Evolutionary conservation across 2,797 vertebrate species (phyloP).

Genomic region (Pseudochirops cupreus): DNA sequence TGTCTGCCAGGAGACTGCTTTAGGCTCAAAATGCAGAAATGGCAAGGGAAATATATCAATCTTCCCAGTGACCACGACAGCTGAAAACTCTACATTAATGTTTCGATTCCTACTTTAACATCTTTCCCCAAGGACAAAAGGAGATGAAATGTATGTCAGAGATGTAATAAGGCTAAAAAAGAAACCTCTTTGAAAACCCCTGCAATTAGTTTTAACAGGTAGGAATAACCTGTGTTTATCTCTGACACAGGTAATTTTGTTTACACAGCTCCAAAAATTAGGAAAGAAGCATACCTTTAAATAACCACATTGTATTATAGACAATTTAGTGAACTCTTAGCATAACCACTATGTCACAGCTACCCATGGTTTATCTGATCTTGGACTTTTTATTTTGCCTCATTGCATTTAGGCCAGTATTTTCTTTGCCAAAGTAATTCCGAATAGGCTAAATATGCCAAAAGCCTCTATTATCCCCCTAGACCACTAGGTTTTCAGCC

Average conservation of each 20-base stretch:
- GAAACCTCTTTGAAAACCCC: slow-evolving; percentile 77
- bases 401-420: slow-evolving; percentile 54
- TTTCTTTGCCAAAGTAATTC: slow-evolving; percentile 66
- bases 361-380: slow-evolving; percentile 38
- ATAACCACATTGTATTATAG: slow-evolving; percentile 57
- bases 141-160: slow-evolving; percentile 91
- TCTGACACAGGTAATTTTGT: slow-evolving; percentile 73
- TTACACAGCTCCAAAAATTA: slow-evolving; percentile 74
- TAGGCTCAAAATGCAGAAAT: slow-evolving; percentile 86
- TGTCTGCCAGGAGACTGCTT: slow-evolving; percentile 82
- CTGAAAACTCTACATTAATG: slow-evolving; percentile 89
- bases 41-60: slow-evolving; percentile 88
- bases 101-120: slow-evolving; percentile 89
- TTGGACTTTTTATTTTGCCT: slow-evolving; percentile 52
- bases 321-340: slow-evolving; percentile 62
- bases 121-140: slow-evolving; percentile 92
- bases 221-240: slow-evolving; percentile 72
- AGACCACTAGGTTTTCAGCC: slow-evolving; percentile 48
- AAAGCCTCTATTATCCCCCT: slow-evolving; percentile 55
- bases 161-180: slow-evolving; percentile 85
- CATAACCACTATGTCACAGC: slow-evolving; percentile 31
- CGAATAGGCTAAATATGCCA: slow-evolving; percentile 70
- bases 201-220: slow-evolving; percentile 79
- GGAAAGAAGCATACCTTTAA: slow-evolving; percentile 58
- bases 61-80: slow-evolving; percentile 89